Conservation (phyloP, 2,797 vertebrate species). For the Pampus argenteus region DNA sequence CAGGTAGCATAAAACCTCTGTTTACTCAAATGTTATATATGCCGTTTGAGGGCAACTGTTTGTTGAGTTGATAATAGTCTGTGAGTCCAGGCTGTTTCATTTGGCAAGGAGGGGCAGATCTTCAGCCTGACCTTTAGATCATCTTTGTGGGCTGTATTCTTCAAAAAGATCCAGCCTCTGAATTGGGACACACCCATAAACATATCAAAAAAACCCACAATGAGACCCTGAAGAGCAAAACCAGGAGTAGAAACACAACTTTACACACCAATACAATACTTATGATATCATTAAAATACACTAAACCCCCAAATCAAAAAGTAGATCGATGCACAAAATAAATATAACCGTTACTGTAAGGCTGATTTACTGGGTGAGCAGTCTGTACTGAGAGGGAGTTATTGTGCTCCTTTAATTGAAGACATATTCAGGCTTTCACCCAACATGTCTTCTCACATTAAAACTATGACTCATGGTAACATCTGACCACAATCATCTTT, state of each 20-base stretch:
- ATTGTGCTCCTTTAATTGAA: constrained; percentile 60
- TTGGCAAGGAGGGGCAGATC: not conserved
- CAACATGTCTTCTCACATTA: constrained; percentile 36
- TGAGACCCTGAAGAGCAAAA: constrained; percentile 46
- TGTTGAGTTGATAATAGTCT: constrained; percentile 12
- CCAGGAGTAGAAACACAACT: constrained; percentile 26
- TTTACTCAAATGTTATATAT: constrained; percentile 2
- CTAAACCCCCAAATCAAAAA: constrained; percentile 13
- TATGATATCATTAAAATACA: constrained; percentile 33
- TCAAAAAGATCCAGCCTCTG: constrained; percentile 7
- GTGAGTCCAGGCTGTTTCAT: not conserved
- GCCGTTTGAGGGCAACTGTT: not conserved
- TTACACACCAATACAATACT: constrained; percentile 52
- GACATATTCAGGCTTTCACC: constrained; percentile 22
- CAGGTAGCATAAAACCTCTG: not conserved
- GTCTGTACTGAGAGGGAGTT: constrained; percentile 43
- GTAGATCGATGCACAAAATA: constrained; percentile 39
- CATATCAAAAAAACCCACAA: constrained; percentile 35
- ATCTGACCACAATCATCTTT: constrained; percentile 37
- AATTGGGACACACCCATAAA: constrained; percentile 26
- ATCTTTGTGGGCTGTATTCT: not conserved
- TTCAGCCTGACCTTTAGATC: not conserved
- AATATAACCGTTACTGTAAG: constrained; percentile 34
- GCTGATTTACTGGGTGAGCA: constrained; percentile 34
- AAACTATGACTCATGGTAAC: constrained; percentile 44